Base-by-base conservation (phyloP, 2,113 vertebrate species). In the Kryptolebias marmoratus region DNA sequence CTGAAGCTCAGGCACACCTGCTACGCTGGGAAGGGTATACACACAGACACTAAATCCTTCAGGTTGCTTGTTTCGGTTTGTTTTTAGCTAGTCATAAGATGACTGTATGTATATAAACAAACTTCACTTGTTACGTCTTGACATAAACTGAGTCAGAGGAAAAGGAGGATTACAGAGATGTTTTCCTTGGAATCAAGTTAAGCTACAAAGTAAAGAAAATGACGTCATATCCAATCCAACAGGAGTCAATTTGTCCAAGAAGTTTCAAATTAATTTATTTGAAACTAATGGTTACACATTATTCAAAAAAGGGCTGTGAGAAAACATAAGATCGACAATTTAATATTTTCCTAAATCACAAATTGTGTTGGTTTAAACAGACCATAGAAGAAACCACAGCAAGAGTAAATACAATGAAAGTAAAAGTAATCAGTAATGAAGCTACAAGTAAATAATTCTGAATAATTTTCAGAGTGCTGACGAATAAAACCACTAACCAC, bases 1-100 rank as follows among this genome's bases (percentile, higher is more conserved):
- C 73, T 80, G 68, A 77, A 73, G 69, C 76, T 44, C 49, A 64
- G 74, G 68, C 81, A 85, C 87, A 90, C 86, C 88, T 90, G 88
- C 86, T 77, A 72, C 39, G 56, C 79, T 71, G 63, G 44, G 68
- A 65, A 36, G 69, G 54, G 30, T 54, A 48, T 8, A 27, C 36
- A 62, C 57, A 57, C 30, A 31, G 39, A 52, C 50, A 50, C 1
- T n/a, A 59, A 45, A 72, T 18, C 63, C 8, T 0, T 50, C 7
- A 31, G 14, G 64, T 32, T 68, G 66, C 60, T 57, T 73, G 57
- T 75, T 75, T 56, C 49, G 52, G 36, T 53, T 50, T 53, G 47
- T 50, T 68, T 68, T 50, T 13, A 62, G 42, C 28, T 47, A n/a
- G 18, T 42, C 66, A 71, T 75, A 30, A 28, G 67, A 71, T 31